Conservation (phyloP, 1,140 invertebrate species). For the Heliconius congener region DNA sequence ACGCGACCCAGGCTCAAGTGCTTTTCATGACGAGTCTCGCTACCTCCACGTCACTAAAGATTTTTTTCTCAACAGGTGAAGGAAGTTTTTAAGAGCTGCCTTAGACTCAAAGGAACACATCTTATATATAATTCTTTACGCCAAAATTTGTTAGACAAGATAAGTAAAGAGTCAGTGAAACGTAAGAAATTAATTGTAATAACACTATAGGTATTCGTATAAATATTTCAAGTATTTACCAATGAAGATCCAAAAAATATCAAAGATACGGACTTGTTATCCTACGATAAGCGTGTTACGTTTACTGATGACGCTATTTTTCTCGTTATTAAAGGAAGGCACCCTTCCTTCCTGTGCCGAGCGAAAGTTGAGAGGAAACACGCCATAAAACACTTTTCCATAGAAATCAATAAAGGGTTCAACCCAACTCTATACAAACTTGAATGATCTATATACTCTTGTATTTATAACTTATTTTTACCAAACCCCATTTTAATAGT, state of each 20-base stretch:
- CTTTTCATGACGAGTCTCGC: conserved; percentile 64
- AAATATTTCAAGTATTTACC: conserved; percentile 3
- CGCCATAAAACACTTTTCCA: conserved; percentile 56
- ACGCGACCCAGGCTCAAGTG: conserved; percentile 67
- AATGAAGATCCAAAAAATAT: conserved; percentile 10
- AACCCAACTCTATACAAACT: conserved; percentile 18
- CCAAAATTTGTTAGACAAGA: not conserved
- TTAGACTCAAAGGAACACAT: conserved; percentile 32
- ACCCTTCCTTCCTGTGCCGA: conserved; percentile 67
- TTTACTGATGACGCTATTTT: conserved; percentile 67
- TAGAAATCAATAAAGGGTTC: conserved; percentile 38
- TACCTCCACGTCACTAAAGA: conserved; percentile 44
- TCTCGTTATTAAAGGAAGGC: conserved; percentile 73
- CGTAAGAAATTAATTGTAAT: not conserved
- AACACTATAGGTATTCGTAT: not conserved
- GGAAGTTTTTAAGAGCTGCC: conserved; percentile 41
- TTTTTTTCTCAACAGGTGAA: conserved; percentile 49
- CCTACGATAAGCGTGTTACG: conserved; percentile 50
- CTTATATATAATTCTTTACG: not conserved
- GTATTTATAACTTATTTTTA: not conserved
- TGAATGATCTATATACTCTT: not conserved
- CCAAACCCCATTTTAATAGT: not conserved
- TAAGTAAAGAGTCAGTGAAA: not conserved
- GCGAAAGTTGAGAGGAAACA: conserved; percentile 71
- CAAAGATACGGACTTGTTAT: conserved; percentile 16